Evolutionary conservation across 2,113 vertebrate species (phyloP), one percentile per base, ranked within the genome.

Genomic region (Sorex araneus): DNA sequence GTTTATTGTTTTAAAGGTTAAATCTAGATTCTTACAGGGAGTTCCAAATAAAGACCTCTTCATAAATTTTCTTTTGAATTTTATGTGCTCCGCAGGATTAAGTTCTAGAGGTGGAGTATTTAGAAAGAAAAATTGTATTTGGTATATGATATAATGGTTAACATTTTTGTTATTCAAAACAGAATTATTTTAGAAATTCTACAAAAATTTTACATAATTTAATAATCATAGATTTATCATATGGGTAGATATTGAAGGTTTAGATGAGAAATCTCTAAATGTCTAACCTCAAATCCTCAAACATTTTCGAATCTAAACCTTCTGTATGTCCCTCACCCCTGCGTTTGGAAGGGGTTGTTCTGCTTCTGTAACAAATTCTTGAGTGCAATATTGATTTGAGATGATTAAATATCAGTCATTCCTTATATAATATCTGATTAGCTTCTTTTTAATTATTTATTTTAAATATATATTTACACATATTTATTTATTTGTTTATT

Each of bases 1-100:
- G 12, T 30, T 84, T 87, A 76, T 30, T 89, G 47, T 91, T 92
- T 88, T 67, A 90, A 87, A 77, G 21, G 1, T 91, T 85, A 34
- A 71, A 40, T 54, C 28, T 50, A 82, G 27, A 32, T 92, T 87
- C 74, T n/a, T 2, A 83, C 25, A 70, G 60, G 28, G 16, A 77
- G 18, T 0, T 27, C n/a, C 32, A 81, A 82, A n/a, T 79, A 84
- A 87, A 82, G 23, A 66, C 36, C 0, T n/a, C 19, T 64, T 27
- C 34, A 75, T 63, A 76, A 67, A 47, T 69, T 93, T 60, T 60
- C 19, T 84, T 86, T 43, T 50, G 30, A 87, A 88, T 87, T 73
- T 28, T 76, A 54, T 12, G 64, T 66, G 45, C 40, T 93, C 21
- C 57, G 57, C 47, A 87, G 23, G 40, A 76, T 47, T 85, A 45